Base-by-base conservation (phyloP, 2,888 invertebrate genomes). In the Eucera pruinosa region DNA sequence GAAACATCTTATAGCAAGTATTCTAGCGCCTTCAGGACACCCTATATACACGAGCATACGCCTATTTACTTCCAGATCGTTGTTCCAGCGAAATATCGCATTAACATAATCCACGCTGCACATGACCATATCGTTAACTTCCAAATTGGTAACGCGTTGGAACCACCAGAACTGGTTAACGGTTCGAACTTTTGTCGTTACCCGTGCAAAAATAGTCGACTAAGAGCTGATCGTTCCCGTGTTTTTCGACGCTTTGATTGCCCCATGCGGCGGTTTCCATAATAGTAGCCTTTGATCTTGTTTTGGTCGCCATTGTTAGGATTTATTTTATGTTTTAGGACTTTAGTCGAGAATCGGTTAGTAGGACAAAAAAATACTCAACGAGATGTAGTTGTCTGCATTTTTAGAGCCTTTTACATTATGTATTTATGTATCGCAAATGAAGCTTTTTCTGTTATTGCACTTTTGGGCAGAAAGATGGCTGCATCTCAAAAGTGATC, bases 21-120 rank as follows among this genome's bases (percentile, higher is more conserved):
- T 39, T 9, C 36, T 11, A 11, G 9, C 11, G 11, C 36, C 11
- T 6, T 11, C 11, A 9, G 36, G 36, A 39, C 36, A 39, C 36
- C 5, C 11, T 39, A 11, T 39, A 39, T 39, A 33, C n/a, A 41
- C n/a, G 4, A n/a, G 6, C 41, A 4, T 45, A 20, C 52, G 52
- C 54, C 60, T 76, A 65, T 65, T 68, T 70, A 41, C 64, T 58
- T 61, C 25, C 23, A 23, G n/a, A 13, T 36, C 36, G 55, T 60
- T 36, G 54, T 71, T 69, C 75, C 55, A 41, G 61, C 68, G 80
- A 79, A 81, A 82, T 80, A 78, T 77, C 74, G 64, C 78, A 79
- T 85, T 85, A 83, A 70, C 86, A 86, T 85, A 84, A 85, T 86
- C 84, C 78, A 54, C 70, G 76, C 74, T 66, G 39, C 70, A 76